Evolutionary conservation across 1,140 invertebrate species (phyloP), one percentile per base, ranked within the genome.

Genomic region (Drosophila subobscura): DNA sequence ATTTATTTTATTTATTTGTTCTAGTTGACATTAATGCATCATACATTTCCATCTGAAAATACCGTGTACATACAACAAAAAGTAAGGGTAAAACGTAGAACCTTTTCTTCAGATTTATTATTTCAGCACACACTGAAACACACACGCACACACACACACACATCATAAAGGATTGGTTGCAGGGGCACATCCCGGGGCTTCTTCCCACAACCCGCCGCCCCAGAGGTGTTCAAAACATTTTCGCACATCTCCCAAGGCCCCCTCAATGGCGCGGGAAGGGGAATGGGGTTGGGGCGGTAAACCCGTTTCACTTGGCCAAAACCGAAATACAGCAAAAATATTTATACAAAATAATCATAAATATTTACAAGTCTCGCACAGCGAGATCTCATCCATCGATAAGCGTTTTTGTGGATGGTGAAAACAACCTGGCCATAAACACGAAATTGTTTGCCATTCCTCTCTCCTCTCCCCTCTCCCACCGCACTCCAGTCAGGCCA

Each of bases 341-440:
- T 37, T 37, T 37, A 12, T 37, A 37, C 33, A 37, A 37, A 33
- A 33, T 27, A 57, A 74, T 83, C 79, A 84, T 83, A 83, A 83
- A 83, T 84, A 83, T 83, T 83, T 83, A 83, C 64, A 68, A 74
- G 64, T 58, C 33, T 51, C 53, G 44, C 40, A 16, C 22, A 25
- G 56, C 71, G 79, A 27, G 25, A 83, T 81, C 68, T 47, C 33
- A n/a, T n/a, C 6, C 37, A 22, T 22, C 27, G 79, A 83, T 83
- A 84, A 83, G 70, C 64, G 41, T 70, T 70, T 70, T 84, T 75
- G 45, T 54, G 72, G 60, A 75, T 54, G 71, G 79, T 56, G 75
- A 79, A 83, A 79, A 83, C 79, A 79, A 78, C 79, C 51, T 74
- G 55, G 70, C 79, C 79, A 84, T 78, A 78, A 70, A 84, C 46